These are phyloP conservation scores for Unio delphinus DNA, from an alignment of 2,888 invertebrate species.

Conservation along the genomic window DNA sequence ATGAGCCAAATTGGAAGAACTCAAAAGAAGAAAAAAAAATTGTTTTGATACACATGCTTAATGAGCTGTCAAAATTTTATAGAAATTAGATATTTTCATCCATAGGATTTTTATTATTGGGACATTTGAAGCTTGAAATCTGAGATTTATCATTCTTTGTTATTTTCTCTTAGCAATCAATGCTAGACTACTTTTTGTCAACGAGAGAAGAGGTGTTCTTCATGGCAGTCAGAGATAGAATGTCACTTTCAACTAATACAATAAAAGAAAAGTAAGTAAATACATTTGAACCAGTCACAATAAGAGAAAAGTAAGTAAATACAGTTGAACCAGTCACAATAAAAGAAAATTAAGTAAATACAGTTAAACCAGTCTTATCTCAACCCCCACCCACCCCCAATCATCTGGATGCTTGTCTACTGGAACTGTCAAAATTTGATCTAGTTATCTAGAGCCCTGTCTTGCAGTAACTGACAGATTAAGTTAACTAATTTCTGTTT, in stretches of 20 bases:
- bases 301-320: conserved; percentile 68
- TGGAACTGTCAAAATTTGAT: too few relatives aligned
- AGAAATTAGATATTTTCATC: too few relatives aligned
- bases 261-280: conserved; percentile 69
- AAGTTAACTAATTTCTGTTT: too few relatives aligned
- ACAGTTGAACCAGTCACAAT: conserved; percentile 68
- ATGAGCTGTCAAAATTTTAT: too few relatives aligned
- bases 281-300: conserved; percentile 66
- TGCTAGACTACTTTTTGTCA: conserved; percentile 68
- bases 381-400: conserved; percentile 15
- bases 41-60: too few relatives aligned
- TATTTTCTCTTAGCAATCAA: conserved; percentile 55
- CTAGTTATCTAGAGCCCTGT: too few relatives aligned
- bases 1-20: too few relatives aligned
- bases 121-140: too few relatives aligned
- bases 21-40: too few relatives aligned
- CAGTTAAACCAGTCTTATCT: conserved; percentile 68
- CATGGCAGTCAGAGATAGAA: conserved; percentile 68
- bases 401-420: not conserved
- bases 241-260: conserved; percentile 69
- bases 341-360: conserved; percentile 66
- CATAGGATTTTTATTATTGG: too few relatives aligned
- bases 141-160: not conserved
- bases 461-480: too few relatives aligned
- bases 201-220: conserved; percentile 71